Evolutionary conservation across 2,888 invertebrate species (phyloP), one percentile per base, ranked within the genome.

Genomic region (Pantelozetes paolii): DNA sequence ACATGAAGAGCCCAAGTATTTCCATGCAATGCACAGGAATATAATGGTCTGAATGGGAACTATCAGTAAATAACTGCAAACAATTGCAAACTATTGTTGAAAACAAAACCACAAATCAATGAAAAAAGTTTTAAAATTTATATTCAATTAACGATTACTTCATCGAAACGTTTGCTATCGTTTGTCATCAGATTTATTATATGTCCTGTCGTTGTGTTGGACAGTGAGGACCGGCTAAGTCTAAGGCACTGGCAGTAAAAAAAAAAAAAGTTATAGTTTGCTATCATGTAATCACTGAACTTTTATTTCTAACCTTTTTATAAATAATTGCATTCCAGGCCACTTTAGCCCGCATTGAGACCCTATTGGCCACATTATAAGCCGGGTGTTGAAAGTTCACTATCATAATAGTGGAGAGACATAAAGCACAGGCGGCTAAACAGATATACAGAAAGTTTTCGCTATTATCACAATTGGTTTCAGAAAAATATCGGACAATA

Each of bases 111-210:
- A 54, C 13, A 57, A 28, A 23, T 57, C 6, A 57, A 23, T 48
- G 48, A 48, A 48, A 9, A 48, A 48, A 48, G 15, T 11, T 42
- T 42, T 11, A 11, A 11, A 11, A 42, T 42, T 42, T 11, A 42
- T 42, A 42, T 11, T 42, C 15, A 42, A 11, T 42, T 42, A 8
- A 42, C 8, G 15, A 73, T 57, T 59, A 59, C 84, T 80, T 81
- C 81, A 82, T 97, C 97, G 82, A 97, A 94, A 71, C 90, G 87
- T 79, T 90, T 91, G 77, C 96, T 92, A 82, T 98, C 97, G 81
- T 96, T 97, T 0, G 95, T 94, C 75, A 98, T 85, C n/a, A 96
- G 86, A 82, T 96, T 96, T 40, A 96, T 92, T 74, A 96, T 88
- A 82, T 95, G 92, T 0, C 95, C 96, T 0, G 90, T 89, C 0